phyloP scores from a whole-genome alignment of 2,113 vertebrate species.

The Sinocyclocheilus anshuiensis region DNA sequence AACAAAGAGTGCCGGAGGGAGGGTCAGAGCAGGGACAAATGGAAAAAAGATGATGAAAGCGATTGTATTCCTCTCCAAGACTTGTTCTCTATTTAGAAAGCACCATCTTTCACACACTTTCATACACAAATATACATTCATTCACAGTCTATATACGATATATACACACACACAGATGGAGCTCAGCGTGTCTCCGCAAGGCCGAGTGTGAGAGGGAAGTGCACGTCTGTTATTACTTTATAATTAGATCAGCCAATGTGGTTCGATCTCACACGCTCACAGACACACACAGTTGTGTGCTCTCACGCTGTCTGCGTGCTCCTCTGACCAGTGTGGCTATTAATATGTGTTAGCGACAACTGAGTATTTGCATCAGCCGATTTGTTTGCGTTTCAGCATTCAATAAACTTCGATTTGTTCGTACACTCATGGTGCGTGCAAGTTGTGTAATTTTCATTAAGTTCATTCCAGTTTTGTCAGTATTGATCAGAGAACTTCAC shows the following conservation, averaged over 20 bases:
- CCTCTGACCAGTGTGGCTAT: not conserved
- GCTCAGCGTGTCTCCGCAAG: constrained; percentile 48
- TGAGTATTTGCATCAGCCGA: not conserved
- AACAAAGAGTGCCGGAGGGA: not conserved
- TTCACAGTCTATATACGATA: not conserved
- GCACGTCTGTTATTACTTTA: constrained; percentile 49
- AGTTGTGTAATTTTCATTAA: not conserved
- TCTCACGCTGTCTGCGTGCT: not conserved
- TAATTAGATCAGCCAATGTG: constrained; percentile 49
- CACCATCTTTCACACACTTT: not conserved
- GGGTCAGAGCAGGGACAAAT: constrained; percentile 7
- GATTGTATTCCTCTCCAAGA: not conserved
- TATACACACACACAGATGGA: constrained; percentile 51
- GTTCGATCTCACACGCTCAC: constrained; percentile 7
- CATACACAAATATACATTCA: constrained; percentile 22
- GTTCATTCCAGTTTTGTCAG: not conserved
- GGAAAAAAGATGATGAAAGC: not conserved
- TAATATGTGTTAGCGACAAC: not conserved
- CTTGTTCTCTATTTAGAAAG: constrained; percentile 21
- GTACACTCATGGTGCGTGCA: not conserved
- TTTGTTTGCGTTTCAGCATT: not conserved
- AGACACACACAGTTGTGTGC: not conserved
- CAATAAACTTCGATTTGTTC: not conserved
- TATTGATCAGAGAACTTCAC: not conserved
- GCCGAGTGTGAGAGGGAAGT: constrained; percentile 45